Base-by-base conservation (phyloP, 2,888 invertebrate species). In the Agonopterix arenella region DNA sequence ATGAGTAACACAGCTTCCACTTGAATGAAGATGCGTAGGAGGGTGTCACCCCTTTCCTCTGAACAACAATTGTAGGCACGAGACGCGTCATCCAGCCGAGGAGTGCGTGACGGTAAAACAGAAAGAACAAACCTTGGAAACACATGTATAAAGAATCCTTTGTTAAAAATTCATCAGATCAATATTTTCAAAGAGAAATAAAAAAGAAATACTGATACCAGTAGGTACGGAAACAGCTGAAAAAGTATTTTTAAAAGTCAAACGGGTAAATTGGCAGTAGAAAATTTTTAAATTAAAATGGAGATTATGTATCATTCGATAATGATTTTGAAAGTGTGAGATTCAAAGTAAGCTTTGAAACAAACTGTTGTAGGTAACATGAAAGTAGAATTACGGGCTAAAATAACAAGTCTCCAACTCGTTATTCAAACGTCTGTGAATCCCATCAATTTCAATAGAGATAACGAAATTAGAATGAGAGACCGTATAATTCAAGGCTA, bases 11-110 rank as follows among this genome's bases (percentile, higher is more conserved):
- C 72, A 71, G 70, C 72, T 80, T 82, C 77, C 77, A 82, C 80
- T 84, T 79, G 66, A 82, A 79, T 75, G 76, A 68, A 73, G 73
- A 76, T 78, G 78, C 75, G 82, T 83, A 66, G 83, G 82, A 80
- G 84, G 84, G 82, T 82, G 79, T 74, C 84, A 80, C 80, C 84
- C 85, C 71, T 76, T 76, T 76, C 64, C 66, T 71, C 68, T 73
- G 64, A 67, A 76, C 67, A 78, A 84, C 78, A 83, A 80, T 78
- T 62, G 74, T 66, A 69, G 60, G 64, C 58, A 63, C 59, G 70
- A 77, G 76, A 68, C 70, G 68, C 70, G 65, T 73, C 80, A 78
- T 80, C 78, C 73, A 71, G 64, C 59, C 59, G 57, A 59, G 55
- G 60, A 73, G 68, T 69, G 72, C 68, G 68, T 72, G 73, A 66